Percentiles rank a stretch among this genome's conserved stretches.
Conservation (phyloP, 2,888 invertebrate genomes). For the Eumacrocentrus americanus region DNA sequence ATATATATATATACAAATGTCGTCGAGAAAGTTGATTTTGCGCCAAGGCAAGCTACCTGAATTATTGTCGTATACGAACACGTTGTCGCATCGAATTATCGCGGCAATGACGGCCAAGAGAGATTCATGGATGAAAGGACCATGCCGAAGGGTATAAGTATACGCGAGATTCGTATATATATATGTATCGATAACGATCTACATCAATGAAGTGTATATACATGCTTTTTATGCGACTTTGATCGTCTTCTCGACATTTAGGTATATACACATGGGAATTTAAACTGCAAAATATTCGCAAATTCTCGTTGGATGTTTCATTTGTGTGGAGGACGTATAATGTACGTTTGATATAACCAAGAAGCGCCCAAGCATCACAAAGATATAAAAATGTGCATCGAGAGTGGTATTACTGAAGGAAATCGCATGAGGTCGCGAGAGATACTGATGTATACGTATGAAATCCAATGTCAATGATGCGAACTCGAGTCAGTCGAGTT, state of each 20-base stretch:
- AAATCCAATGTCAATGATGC: neutral
- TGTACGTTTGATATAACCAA: neutral
- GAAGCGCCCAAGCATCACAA: neutral
- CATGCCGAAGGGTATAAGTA: constrained; percentile 30
- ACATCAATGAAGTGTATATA: constrained; percentile 2
- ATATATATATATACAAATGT: constrained; percentile 9
- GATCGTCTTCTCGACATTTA: neutral
- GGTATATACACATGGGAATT: neutral
- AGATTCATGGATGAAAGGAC: constrained; percentile 29
- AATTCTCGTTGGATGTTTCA: neutral
- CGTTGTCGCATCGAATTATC: constrained; percentile 28
- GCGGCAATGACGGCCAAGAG: constrained; percentile 22
- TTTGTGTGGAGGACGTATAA: neutral
- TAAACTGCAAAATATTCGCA: neutral
- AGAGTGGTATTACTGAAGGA: neutral
- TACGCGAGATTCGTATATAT: constrained; percentile 18
- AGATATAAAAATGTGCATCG: neutral
- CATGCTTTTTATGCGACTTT: neutral
- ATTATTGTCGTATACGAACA: constrained; percentile 29
- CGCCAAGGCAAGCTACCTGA: constrained; percentile 36
- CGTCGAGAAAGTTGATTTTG: constrained; percentile 26
- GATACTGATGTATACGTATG: neutral
- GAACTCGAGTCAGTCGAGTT: neutral
- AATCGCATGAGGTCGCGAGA: neutral
- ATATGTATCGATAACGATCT: constrained; percentile 24